These are phyloP conservation scores for Lasius fuliginosus DNA, from an alignment of 2,888 invertebrate genomes.

Conservation along the genomic window DNA sequence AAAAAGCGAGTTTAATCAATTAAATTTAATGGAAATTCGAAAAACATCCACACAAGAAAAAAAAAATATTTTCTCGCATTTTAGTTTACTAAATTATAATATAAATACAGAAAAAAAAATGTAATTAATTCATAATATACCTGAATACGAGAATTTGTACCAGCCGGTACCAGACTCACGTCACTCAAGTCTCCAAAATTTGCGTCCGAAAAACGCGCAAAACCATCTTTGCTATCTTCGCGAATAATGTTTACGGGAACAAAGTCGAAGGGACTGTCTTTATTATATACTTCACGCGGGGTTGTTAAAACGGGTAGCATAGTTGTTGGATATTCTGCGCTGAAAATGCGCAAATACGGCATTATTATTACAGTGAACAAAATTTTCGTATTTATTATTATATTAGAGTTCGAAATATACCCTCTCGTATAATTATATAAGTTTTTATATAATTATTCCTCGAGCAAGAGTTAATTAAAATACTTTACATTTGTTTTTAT, in stretches of 20 bases:
- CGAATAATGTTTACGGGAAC: constrained; percentile 85
- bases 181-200: constrained; percentile 83
- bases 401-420: neutral
- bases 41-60: neutral
- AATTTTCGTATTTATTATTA: neutral
- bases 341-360: constrained; percentile 57
- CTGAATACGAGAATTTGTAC: constrained; percentile 84
- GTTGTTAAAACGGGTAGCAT: constrained; percentile 84
- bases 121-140: constrained; percentile 66
- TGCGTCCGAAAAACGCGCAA: constrained; percentile 78
- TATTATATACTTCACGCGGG: constrained; percentile 77
- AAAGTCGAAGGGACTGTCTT: constrained; percentile 78
- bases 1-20: neutral
- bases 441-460: neutral
- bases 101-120: neutral
- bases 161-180: constrained; percentile 84
- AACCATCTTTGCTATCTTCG: constrained; percentile 81
- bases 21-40: neutral
- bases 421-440: too few relatives aligned
- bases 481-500: neutral
- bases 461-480: neutral
- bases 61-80: neutral
- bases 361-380: neutral
- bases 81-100: neutral
- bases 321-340: constrained; percentile 83